Percentiles rank a stretch among this genome's conserved stretches.
Evolutionary conservation across 1,140 invertebrate genomes (phyloP).

Genomic region (Musca vetustissima): DNA sequence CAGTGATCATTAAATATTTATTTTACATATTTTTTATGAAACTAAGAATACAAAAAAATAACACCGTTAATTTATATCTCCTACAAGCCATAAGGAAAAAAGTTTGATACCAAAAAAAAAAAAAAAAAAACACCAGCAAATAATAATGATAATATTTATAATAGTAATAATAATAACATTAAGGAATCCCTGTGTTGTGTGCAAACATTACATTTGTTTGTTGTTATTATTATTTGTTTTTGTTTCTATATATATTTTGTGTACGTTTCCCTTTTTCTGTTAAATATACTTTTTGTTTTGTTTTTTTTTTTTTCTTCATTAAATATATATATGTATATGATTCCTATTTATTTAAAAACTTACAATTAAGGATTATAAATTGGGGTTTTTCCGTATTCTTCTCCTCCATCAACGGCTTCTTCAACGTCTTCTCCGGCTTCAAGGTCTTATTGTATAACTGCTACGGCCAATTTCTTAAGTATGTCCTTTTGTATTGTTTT

Average conservation of each 20-base stretch:
- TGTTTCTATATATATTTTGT: slow-evolving; percentile 13
- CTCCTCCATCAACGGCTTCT: not conserved
- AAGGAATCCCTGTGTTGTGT: slow-evolving; percentile 21
- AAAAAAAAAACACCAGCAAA: too few relatives aligned
- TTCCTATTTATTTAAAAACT: slow-evolving; percentile 16
- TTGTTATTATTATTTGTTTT: slow-evolving; percentile 1
- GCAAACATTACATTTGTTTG: not conserved
- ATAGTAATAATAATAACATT: not conserved
- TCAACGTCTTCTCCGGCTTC: not conserved
- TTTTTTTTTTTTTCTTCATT: slow-evolving; percentile 2
- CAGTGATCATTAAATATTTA: too few relatives aligned
- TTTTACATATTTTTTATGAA: too few relatives aligned
- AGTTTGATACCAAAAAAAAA: too few relatives aligned
- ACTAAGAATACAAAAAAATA: too few relatives aligned
- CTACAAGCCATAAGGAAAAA: too few relatives aligned
- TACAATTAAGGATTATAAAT: slow-evolving; percentile 15
- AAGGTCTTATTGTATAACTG: not conserved
- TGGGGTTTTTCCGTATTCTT: slow-evolving; percentile 6
- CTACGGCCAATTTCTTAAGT: not conserved
- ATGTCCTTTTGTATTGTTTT: not conserved
- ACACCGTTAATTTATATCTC: too few relatives aligned
- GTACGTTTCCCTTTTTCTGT: slow-evolving; percentile 5
- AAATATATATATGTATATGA: slow-evolving; percentile 9
- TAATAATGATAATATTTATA: too few relatives aligned
- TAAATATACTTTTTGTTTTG: not conserved